Base-by-base conservation (phyloP, 2,888 invertebrate genomes). In the Rhingia rostrata region DNA sequence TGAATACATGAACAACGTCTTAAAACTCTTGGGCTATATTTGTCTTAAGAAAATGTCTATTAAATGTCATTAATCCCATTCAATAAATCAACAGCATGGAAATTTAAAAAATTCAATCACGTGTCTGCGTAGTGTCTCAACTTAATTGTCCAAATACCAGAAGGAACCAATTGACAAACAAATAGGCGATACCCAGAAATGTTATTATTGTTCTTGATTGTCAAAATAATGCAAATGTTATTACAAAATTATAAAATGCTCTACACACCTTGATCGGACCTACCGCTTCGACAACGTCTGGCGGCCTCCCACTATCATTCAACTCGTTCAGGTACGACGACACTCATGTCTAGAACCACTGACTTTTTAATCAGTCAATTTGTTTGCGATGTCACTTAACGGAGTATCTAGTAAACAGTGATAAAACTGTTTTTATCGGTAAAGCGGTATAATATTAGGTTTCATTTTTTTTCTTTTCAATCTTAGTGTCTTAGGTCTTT, bases 341-440 rank as follows among this genome's bases (percentile, higher is more conserved):
- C 22, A 22, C 22, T 22, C n/a, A 54, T n/a, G 45, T 45, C 45
- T 73, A 45, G 53, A 45, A 51, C 41, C 6, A 47, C 22, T 22
- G 22, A 22, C 9, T 60, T 39, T 72, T 72, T 73, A 78, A 82
- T 66, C 66, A 67, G 73, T 73, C 79, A 45, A 83, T 83, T 83
- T 69, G 33, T 45, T 69, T 79, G 63, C 51, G 37, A 41, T 78
- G 66, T 73, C 61, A 49, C 43, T 47, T 75, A 45, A 41, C 43
- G 32, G 33, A 60, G 30, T 61, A 7, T 53, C 47, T 45, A 61
- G 58, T 74, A 78, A 73, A 73, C 41, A 77, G 72, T 79, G 54
- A 79, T 72, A 77, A 60, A 66, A 33, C 3, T 22, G 30, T 32
- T 58, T 73, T 79, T 83, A 83, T 83, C 79, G 58, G 35, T 64